A percentile compares a stretch with the other conserved stretches of the same genome.
These are phyloP conservation scores for Poeciliopsis occidentalis DNA, from an alignment of 2,113 vertebrate species.

Conservation along the genomic window DNA sequence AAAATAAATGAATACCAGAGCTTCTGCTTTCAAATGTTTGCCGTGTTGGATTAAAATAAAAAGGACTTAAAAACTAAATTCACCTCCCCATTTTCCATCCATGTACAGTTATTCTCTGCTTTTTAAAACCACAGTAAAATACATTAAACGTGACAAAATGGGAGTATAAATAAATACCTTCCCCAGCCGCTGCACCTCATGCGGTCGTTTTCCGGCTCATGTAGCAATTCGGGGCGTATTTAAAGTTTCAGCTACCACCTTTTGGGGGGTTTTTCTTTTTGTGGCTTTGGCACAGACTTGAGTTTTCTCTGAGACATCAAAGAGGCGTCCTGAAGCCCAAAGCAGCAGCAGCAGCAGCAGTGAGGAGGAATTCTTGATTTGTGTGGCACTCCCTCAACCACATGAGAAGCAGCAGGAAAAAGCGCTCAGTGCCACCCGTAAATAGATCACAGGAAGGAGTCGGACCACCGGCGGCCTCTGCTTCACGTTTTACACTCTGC, in stretches of 20 bases:
- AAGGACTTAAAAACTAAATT: too few species aligned
- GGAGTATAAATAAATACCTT: not conserved
- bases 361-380: slow-evolving; percentile 53
- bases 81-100: not conserved
- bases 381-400: slow-evolving; percentile 67
- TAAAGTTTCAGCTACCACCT: slow-evolving; percentile 17
- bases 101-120: too few species aligned
- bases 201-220: not conserved
- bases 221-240: slow-evolving; percentile 18
- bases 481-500: slow-evolving; percentile 22
- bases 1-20: too few species aligned
- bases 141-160: not conserved
- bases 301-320: slow-evolving; percentile 36
- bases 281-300: slow-evolving; percentile 42
- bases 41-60: too few species aligned
- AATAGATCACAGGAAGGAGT: slow-evolving; percentile 59
- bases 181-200: too few species aligned
- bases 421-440: slow-evolving; percentile 33
- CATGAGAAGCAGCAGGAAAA: slow-evolving; percentile 42
- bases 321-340: slow-evolving; percentile 29
- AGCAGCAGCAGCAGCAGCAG: slow-evolving; percentile 15
- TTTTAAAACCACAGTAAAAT: too few species aligned
- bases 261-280: too few species aligned
- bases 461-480: slow-evolving; percentile 24
- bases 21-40: too few species aligned